Evolutionary conservation across 2,797 vertebrate species (phyloP), one percentile per base, ranked within the genome.

Genomic region (Vespertilio murinus): DNA sequence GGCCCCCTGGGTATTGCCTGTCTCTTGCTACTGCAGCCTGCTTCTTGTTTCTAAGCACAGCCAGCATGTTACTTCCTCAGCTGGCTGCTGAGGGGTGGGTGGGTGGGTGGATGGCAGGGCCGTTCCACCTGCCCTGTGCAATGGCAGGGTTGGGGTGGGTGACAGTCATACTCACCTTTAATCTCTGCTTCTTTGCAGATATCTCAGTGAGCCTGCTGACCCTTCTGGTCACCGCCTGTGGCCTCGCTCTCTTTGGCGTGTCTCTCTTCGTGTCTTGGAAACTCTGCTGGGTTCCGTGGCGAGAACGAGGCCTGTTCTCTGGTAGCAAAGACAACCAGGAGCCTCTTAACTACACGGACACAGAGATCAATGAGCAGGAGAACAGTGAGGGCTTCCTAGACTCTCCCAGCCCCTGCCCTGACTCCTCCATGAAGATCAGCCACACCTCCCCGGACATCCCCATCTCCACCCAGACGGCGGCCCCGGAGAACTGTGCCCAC

Each of bases 241-340:
- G 99, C 93, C 98, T 99, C 85, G 99, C 99, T 88, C 98, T 99
- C 65, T 99, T 99, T 73, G 99, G 99, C 0, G 99, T 99, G 65
- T 99, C 99, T 83, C 99, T 99, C 78, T 99, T 99, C 69, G 99
- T 99, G 67, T 99, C 99, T 93, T 99, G 99, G 99, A 99, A 99
- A 97, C 99, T 99, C 95, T 99, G 99, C 97, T 99, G 99, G 99
- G 99, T 99, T 98, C 99, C 99, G 78, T 99, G 99, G 99, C 98
- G 99, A 97, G 99, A 99, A 97, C 98, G 98, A 83, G 98, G 98
- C 45, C 97, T 99, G 78, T 98, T 98, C 0, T 99, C 99, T 81
- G 98, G 98, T 75, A 98, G 89, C 98, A 99, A 99, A 98, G 99
- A 99, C 95, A 99, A 98, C 81, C 98, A 98, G 88, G 99, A 99